Percentiles rank a stretch among this genome's conserved stretches.
Evolutionary conservation across 1,140 invertebrate genomes (phyloP).

Genomic region (Hylaeus anthracinus): DNA sequence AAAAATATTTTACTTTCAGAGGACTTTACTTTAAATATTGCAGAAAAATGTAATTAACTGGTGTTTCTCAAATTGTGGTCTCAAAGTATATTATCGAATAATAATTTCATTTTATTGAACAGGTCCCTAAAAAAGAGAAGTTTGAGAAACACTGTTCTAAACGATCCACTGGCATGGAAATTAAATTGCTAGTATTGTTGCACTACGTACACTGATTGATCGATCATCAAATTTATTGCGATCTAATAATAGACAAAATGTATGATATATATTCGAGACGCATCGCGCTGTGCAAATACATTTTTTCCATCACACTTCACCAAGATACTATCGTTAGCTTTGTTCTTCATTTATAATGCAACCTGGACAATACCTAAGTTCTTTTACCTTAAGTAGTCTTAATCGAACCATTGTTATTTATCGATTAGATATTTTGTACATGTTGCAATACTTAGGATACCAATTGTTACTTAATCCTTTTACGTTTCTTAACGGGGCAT

Average conservation of each 20-base stretch:
- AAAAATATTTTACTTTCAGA: too few relatives aligned
- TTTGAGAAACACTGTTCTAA: neutral
- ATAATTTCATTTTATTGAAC: too few relatives aligned
- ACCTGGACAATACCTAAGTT: conserved; percentile 1
- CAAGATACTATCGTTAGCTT: neutral
- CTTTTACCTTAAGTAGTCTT: conserved; percentile 15
- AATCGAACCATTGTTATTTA: conserved; percentile 7
- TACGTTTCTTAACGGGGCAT: neutral
- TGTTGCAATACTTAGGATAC: conserved; percentile 1
- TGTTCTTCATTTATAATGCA: neutral
- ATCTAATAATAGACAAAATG: conserved; percentile 10
- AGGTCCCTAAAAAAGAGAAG: too few relatives aligned
- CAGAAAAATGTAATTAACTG: too few relatives aligned
- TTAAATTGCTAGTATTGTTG: neutral
- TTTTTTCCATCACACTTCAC: conserved; percentile 12
- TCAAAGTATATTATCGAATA: too few relatives aligned
- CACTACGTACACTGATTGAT: neutral
- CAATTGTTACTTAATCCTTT: neutral
- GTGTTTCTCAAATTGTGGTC: too few relatives aligned
- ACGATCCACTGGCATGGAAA: neutral
- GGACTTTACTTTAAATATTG: too few relatives aligned
- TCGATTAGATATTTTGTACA: neutral
- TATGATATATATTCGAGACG: neutral
- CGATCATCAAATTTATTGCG: conserved; percentile 5
- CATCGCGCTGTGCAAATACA: neutral